phyloP scores from a whole-genome alignment of 2,113 vertebrate genomes.

The Chrysemys picta region DNA sequence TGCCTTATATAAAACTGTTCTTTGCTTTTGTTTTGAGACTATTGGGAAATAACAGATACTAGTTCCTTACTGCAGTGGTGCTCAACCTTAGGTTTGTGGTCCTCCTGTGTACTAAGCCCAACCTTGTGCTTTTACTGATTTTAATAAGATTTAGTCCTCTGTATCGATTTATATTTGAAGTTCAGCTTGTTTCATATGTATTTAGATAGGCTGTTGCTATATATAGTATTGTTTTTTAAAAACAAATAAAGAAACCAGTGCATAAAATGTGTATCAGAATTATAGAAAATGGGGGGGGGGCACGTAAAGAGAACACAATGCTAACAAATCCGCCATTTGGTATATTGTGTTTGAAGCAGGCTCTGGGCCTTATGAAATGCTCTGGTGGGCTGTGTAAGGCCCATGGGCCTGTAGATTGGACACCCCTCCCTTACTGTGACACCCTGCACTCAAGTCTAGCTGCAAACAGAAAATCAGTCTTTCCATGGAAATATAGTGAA shows the following conservation, averaged over 20 bases:
- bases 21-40: not conserved
- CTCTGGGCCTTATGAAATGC: not conserved
- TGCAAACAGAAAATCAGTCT: not conserved
- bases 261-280: not conserved
- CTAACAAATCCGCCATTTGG: not conserved
- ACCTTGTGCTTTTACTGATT: not conserved
- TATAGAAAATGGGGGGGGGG: not conserved
- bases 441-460: not conserved
- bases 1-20: rapidly evolving
- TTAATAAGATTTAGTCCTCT: not conserved
- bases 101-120: not conserved
- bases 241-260: not conserved
- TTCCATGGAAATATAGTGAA: slow-evolving; percentile 18
- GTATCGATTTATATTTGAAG: not conserved
- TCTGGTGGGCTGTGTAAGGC: not conserved
- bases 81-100: not conserved
- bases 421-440: not conserved
- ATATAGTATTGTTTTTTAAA: not conserved
- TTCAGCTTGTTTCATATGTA: not conserved
- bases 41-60: not conserved
- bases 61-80: not conserved
- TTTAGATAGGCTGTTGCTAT: not conserved
- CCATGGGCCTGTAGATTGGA: not conserved
- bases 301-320: not conserved
- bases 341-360: not conserved